A percentile compares a stretch with the other conserved stretches of the same genome.
These are phyloP conservation scores for Alcedo atthis DNA, from an alignment of 2,797 vertebrate species.

Conservation along the genomic window DNA sequence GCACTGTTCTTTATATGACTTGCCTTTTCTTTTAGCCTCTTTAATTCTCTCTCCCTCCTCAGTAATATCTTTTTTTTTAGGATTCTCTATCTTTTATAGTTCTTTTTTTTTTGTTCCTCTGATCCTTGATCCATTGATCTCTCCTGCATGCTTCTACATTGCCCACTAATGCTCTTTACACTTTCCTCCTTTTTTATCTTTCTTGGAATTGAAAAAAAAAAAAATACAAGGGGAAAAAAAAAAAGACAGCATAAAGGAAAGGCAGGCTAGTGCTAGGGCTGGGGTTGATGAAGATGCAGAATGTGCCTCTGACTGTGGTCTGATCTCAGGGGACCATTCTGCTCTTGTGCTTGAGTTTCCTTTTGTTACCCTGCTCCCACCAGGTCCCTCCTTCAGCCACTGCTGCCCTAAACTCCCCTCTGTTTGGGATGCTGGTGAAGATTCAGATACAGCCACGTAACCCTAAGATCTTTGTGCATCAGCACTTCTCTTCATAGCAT, in stretches of 20 bases:
- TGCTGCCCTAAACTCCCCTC: neutral
- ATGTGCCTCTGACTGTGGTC: neutral
- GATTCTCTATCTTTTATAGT: neutral
- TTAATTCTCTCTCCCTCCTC: neutral
- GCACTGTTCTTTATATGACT: neutral
- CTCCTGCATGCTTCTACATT: rapidly evolving
- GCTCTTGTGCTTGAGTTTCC: neutral
- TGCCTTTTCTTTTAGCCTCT: neutral
- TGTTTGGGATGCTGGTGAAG: neutral
- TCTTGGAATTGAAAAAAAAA: neutral
- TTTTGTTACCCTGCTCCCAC: neutral
- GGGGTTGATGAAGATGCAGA: neutral
- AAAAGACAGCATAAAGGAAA: neutral
- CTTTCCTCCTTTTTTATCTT: neutral
- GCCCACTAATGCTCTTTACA: neutral
- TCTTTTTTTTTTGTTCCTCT: conserved; percentile 10
- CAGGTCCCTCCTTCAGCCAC: neutral
- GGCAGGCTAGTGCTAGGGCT: rapidly evolving
- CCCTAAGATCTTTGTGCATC: neutral
- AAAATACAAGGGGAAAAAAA: neutral
- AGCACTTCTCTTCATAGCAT: neutral
- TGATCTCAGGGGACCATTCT: neutral
- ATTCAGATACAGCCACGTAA: neutral
- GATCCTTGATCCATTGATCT: neutral
- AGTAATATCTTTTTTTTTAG: neutral